Evolutionary conservation across 2,113 vertebrate genomes (phyloP).

Genomic region (Oreocharis arfaki): DNA sequence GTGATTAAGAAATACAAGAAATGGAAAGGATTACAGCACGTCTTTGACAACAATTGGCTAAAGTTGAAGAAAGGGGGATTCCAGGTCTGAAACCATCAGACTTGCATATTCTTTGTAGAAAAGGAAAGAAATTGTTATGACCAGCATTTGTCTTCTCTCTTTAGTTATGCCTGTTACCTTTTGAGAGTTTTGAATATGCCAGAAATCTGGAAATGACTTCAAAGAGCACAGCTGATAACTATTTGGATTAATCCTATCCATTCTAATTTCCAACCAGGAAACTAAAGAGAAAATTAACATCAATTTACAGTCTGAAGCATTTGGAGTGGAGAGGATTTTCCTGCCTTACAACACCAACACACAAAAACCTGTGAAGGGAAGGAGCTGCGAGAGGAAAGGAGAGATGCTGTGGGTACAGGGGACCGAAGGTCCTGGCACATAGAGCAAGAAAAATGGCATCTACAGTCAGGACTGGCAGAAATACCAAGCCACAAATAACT

Average conservation of each 20-base stretch:
- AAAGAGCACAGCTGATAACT: not conserved
- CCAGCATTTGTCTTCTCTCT: not conserved
- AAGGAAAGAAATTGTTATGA: conserved; percentile 21
- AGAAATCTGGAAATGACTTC: conserved; percentile 16
- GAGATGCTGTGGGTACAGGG: not conserved
- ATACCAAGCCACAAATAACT: conserved; percentile 47
- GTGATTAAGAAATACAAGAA: conserved; percentile 61
- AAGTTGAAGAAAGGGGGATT: not conserved
- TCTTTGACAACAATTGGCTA: conserved; percentile 29
- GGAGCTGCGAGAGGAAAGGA: not conserved
- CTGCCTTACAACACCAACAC: not conserved
- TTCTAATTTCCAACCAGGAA: not conserved
- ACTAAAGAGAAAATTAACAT: not conserved
- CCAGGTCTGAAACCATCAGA: not conserved
- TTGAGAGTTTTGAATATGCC: not conserved
- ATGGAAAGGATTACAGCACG: conserved; percentile 60
- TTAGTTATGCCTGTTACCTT: not conserved
- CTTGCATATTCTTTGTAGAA: conserved; percentile 4
- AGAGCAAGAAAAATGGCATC: not conserved
- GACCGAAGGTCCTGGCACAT: not conserved
- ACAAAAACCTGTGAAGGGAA: not conserved
- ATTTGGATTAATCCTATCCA: not conserved
- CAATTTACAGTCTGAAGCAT: not conserved
- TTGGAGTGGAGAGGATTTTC: not conserved
- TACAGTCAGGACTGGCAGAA: not conserved